Base-by-base conservation (phyloP, 2,888 invertebrate species). In the Blomia tropicalis region DNA sequence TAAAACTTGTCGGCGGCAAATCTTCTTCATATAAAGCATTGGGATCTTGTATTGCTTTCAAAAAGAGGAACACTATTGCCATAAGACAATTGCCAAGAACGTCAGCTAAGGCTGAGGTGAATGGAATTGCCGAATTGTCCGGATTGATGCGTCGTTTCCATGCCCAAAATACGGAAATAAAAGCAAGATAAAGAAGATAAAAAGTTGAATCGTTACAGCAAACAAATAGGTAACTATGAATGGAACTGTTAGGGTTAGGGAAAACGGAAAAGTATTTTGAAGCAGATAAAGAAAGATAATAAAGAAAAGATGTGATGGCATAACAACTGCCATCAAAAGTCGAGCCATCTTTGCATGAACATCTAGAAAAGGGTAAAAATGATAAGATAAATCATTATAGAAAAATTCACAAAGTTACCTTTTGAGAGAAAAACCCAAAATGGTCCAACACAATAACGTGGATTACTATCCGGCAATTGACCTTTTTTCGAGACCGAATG, bases 401-500 rank as follows among this genome's bases (percentile, higher is more conserved):
- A 7, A 36, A 36, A 36, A 36, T n/a, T n/a, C 27, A 44, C 22
- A 4, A 4, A 51, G 25, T 25, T 31, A 60, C 61, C 53, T 3
- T 17, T 54, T 25, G 51, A 47, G 7, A 60, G 31, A 29, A 60
- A 60, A 5, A 51, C 22, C 17, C 30, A 27, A 23, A 60, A 29
- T 1, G 61, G 61, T 4, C 31, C 31, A 54, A 60, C 51, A 60
- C 61, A 60, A 4, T 47, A 47, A 3, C 61, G 53, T n/a, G 61
- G 27, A 54, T 60, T 25, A 19, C 53, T 53, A 25, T 60, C 41
- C 54, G 80, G 79, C 66, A 79, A 71, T 59, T 74, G 70, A 32
- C 81, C 79, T 51, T 78, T 74, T 66, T 72, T 70, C 61, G 75
- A 73, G 71, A 77, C 74, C 68, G 80, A 79, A 74, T 90, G 89